Evolutionary conservation across 1,140 invertebrate species (phyloP).

Genomic region (Campodea augens): DNA sequence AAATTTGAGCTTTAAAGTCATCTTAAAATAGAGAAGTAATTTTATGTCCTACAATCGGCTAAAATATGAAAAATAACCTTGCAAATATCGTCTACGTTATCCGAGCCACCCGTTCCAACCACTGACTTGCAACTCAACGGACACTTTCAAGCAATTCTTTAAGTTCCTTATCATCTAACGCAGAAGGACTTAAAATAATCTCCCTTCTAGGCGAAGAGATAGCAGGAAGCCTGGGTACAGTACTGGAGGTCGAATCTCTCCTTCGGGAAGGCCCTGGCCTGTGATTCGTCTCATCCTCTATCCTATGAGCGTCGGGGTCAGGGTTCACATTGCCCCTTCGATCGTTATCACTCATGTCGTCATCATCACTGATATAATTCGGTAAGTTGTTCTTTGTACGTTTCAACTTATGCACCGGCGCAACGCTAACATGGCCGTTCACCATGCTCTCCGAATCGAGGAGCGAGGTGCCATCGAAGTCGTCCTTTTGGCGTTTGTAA

Average conservation of each 20-base stretch:
- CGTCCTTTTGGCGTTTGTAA: neutral
- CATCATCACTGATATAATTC: neutral
- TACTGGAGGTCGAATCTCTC: neutral
- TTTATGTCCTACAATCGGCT: too few relatives aligned
- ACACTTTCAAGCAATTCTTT: too few relatives aligned
- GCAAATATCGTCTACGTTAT: too few relatives aligned
- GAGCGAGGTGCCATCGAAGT: constrained; percentile 1
- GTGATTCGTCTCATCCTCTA: neutral
- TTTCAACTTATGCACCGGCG: neutral
- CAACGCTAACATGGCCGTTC: neutral
- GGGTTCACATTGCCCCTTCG: neutral
- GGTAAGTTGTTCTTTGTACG: neutral
- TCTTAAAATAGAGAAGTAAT: too few relatives aligned
- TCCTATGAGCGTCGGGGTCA: constrained; percentile 1
- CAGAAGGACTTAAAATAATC: constrained; percentile 1
- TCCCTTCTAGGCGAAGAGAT: neutral
- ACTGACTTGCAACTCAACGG: too few relatives aligned
- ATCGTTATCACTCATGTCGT: neutral
- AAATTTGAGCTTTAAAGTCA: too few relatives aligned
- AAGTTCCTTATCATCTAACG: too few relatives aligned
- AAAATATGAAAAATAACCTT: too few relatives aligned
- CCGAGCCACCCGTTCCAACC: too few relatives aligned
- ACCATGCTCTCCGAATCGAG: neutral
- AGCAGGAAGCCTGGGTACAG: neutral
- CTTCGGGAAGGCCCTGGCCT: neutral